Conservation (phyloP, 2,888 invertebrate genomes). For the Noctua pronuba region DNA sequence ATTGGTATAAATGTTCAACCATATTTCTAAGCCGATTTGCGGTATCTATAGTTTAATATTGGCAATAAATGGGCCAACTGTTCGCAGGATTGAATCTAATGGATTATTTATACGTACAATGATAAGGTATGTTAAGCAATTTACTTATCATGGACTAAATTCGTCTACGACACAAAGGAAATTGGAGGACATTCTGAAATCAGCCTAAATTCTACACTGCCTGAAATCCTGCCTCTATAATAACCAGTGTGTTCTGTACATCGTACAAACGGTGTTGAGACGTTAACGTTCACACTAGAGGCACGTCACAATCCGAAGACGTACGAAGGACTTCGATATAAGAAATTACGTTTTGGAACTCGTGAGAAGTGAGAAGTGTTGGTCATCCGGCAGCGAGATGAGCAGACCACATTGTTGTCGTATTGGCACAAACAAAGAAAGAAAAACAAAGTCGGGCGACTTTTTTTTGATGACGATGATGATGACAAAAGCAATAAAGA, state of each 20-base stretch:
- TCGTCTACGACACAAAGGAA: background rate
- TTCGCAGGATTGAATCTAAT: conserved; percentile 20
- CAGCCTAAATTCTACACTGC: background rate
- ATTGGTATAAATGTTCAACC: conserved; percentile 61
- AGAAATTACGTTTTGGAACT: background rate
- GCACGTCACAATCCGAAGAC: background rate
- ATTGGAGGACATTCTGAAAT: background rate
- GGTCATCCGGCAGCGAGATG: background rate
- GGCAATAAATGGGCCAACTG: conserved; percentile 14
- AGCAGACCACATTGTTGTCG: background rate
- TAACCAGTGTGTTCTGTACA: background rate
- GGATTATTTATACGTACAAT: conserved; percentile 1
- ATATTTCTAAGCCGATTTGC: conserved; percentile 50
- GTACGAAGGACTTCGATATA: background rate
- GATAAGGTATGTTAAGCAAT: background rate
- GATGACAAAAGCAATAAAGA: background rate
- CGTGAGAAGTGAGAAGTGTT: background rate
- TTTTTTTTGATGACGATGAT: background rate
- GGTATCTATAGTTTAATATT: conserved; percentile 43
- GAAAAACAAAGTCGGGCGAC: too few relatives aligned
- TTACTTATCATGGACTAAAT: background rate
- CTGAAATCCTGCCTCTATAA: background rate
- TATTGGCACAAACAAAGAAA: background rate
- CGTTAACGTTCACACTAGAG: background rate
- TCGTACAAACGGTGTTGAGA: background rate